Evolutionary conservation across 2,888 invertebrate species (phyloP), one percentile per base, ranked within the genome.

Genomic region (Scaptomyza caliginosa): DNA sequence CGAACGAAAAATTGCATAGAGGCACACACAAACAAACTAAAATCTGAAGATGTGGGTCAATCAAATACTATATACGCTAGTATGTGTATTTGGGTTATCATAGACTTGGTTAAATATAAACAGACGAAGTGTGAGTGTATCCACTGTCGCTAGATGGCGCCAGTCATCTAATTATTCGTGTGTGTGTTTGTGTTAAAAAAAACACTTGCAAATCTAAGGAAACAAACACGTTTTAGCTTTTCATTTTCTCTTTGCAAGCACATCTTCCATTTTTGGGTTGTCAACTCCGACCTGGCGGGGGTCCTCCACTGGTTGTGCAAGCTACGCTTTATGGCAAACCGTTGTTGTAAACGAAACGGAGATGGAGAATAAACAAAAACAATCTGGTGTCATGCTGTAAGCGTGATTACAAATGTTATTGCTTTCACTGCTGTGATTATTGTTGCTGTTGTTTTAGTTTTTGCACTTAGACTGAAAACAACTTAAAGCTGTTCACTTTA

Each of bases 321-420:
- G 60, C 43, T 38, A 40, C 64, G 49, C 59, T 71, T 71, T 52
- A 63, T 57, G 67, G 64, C 59, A 30, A 56, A 58, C 58, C 43
- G 50, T 58, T 48, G 24, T 28, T 32, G 16, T 26, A 8, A 17
- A 8, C 17, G 10, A 28, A 16, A 23, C 34, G 8, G 30, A 42
- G 16, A 34, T 4, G 4, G 4, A 26, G 26, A 26, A 26, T 10
- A 2, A 13, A 32, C n/a, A 30, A 50, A 65, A 59, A 57, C 71
- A 70, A 72, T 70, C 63, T 72, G 71, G 54, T 46, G 57, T 60
- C 71, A 65, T 65, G 74, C 65, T 71, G 76, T 48, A 50, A 68
- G 64, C 64, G 64, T 75, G 73, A 77, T 79, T 77, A 68, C 63
- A 60, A 62, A 46, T 59, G 62, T 72, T 75, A 67, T 77, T 72